Evolutionary conservation across 2,797 vertebrate genomes (phyloP).

Genomic region (Micrastur ruficollis): DNA sequence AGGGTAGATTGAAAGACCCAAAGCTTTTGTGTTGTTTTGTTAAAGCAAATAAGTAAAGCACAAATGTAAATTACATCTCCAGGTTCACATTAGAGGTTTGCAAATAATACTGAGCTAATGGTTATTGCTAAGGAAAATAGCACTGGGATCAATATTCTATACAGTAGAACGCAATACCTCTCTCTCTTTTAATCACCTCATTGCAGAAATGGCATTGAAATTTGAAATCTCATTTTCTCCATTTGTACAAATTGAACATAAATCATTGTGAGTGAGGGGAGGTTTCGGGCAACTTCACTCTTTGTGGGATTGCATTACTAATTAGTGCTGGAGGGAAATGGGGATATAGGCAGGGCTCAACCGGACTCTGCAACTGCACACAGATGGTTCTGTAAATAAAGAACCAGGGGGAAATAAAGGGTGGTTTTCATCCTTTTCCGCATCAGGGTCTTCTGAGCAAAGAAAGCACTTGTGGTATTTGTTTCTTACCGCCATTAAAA

Average conservation of each 20-base stretch:
- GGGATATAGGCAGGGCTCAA: slow-evolving; percentile 30
- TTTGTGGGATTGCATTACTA: slow-evolving; percentile 87
- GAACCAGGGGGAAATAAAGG: not conserved
- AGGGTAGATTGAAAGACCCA: slow-evolving; percentile 78
- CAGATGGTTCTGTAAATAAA: slow-evolving; percentile 34
- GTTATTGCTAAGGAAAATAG: slow-evolving; percentile 98
- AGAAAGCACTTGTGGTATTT: not conserved
- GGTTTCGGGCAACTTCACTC: slow-evolving; percentile 78
- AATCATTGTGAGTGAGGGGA: slow-evolving; percentile 89
- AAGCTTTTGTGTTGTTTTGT: slow-evolving; percentile 82
- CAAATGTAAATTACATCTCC: slow-evolving; percentile 83
- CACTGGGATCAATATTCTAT: slow-evolving; percentile 96
- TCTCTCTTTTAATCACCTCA: slow-evolving; percentile 95
- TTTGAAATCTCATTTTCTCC: slow-evolving; percentile 90
- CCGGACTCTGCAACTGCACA: slow-evolving; percentile 39
- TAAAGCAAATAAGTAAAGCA: slow-evolving; percentile 82
- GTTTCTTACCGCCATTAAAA: not conserved
- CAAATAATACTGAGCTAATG: slow-evolving; percentile 88
- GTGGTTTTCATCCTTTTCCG: not conserved
- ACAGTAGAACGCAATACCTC: slow-evolving; percentile 89
- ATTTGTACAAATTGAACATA: slow-evolving; percentile 91
- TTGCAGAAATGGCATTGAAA: slow-evolving; percentile 95
- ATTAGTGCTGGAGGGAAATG: slow-evolving; percentile 76
- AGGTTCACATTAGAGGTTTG: slow-evolving; percentile 82
- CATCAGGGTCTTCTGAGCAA: not conserved